Evolutionary conservation across 2,797 vertebrate genomes (phyloP).

Genomic region (Halcyon smyrnensis): DNA sequence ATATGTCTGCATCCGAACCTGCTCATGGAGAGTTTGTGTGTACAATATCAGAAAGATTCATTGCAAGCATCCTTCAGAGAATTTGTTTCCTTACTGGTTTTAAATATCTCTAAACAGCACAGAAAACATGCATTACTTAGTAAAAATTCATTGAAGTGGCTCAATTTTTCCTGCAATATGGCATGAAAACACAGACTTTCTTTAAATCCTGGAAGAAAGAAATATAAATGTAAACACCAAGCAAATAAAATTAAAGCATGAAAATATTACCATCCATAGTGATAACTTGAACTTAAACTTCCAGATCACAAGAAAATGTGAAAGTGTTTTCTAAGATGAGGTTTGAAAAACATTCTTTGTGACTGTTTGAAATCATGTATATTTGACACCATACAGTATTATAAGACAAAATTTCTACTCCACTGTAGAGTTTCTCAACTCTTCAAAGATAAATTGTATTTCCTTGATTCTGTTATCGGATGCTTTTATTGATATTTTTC

Average conservation of each 20-base stretch:
- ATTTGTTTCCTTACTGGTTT: constrained; percentile 11
- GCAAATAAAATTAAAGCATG: not conserved
- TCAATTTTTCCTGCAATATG: not conserved
- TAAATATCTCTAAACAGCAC: constrained; percentile 8
- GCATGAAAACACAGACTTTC: not conserved
- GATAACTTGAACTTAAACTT: not conserved
- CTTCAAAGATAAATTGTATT: not conserved
- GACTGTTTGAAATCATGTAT: not conserved
- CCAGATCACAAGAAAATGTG: not conserved
- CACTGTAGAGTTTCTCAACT: not conserved
- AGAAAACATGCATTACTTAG: not conserved
- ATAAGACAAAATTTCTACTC: not conserved
- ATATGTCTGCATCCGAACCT: not conserved
- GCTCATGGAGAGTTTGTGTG: not conserved
- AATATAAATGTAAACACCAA: not conserved
- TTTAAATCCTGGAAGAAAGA: not conserved
- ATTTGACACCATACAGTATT: not conserved
- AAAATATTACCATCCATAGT: not conserved
- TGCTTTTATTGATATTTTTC: not conserved
- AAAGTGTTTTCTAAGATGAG: not conserved
- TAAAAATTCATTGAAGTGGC: constrained; percentile 13
- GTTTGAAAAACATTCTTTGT: not conserved
- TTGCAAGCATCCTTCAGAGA: not conserved
- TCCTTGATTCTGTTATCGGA: not conserved
- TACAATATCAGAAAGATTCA: not conserved